phyloP scores from a whole-genome alignment of 1,140 invertebrate genomes.

The Meloidogyne chitwoodi region DNA sequence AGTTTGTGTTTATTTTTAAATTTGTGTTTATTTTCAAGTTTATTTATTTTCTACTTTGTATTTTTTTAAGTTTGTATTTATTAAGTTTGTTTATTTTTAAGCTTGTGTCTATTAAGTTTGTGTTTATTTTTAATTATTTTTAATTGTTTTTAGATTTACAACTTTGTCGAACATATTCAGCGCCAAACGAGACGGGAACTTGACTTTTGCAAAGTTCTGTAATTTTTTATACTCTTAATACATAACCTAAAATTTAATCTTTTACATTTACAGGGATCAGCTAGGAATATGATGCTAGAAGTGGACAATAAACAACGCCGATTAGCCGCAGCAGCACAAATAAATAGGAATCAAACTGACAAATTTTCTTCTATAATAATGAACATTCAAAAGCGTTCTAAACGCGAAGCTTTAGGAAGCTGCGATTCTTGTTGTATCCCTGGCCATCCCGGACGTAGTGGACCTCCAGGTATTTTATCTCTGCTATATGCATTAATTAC shows the following conservation, averaged over 20 bases:
- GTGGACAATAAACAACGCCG: conserved; percentile 25
- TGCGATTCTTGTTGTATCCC: conserved; percentile 48
- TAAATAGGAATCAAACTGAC: not conserved
- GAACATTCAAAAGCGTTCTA: conserved; percentile 12
- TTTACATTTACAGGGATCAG: conserved; percentile 36
- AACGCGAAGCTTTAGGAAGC: not conserved
- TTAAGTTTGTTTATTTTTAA: too few relatives aligned
- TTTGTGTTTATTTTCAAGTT: too few relatives aligned
- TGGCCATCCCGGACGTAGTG: conserved; percentile 39
- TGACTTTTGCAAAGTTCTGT: conserved; percentile 56
- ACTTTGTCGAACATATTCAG: conserved; percentile 58
- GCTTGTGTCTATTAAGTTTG: too few relatives aligned
- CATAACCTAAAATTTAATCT: too few relatives aligned
- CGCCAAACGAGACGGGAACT: conserved; percentile 57
- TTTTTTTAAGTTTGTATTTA: too few relatives aligned
- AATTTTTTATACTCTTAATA: not conserved
- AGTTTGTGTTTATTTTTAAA: too few relatives aligned
- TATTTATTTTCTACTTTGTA: too few relatives aligned
- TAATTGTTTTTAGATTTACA: conserved; percentile 39
- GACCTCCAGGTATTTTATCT: not conserved
- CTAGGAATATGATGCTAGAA: conserved; percentile 47
- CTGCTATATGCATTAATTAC: not conserved
- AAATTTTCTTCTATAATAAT: conserved; percentile 5
- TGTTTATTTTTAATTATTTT: too few relatives aligned
- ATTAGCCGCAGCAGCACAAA: not conserved